A percentile compares a stretch with the other conserved stretches of the same genome.
Conservation (phyloP, 2,113 vertebrate species). For the Salvelinus fontinalis region DNA sequence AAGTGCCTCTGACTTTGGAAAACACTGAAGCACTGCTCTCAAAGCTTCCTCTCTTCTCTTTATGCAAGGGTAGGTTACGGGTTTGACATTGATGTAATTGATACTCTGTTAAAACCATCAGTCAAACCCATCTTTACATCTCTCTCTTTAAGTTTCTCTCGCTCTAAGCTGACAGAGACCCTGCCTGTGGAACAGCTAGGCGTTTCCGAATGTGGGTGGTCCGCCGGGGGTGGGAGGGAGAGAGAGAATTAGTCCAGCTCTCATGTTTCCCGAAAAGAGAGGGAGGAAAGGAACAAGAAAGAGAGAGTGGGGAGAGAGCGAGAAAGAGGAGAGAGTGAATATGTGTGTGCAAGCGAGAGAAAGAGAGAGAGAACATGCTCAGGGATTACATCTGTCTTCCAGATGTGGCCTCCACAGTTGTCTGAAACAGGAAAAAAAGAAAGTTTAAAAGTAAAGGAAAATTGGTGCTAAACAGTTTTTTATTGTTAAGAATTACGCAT, state of each 20-base stretch:
- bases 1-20: neutral
- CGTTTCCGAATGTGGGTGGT: constrained; percentile 81
- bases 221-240: constrained; percentile 59
- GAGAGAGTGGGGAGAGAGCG: constrained; percentile 16
- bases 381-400: constrained; percentile 77
- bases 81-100: constrained; percentile 74
- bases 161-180: constrained; percentile 47
- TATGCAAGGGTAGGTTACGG: constrained; percentile 57
- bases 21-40: neutral
- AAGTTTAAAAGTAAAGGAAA: constrained; percentile 72
- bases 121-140: constrained; percentile 67
- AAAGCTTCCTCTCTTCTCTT: constrained; percentile 31
- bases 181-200: constrained; percentile 69
- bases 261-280: constrained; percentile 66
- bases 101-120: constrained; percentile 74
- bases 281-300: constrained; percentile 29
- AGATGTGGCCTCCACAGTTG: constrained; percentile 78
- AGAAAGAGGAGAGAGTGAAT: constrained; percentile 41
- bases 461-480: constrained; percentile 79
- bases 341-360: constrained; percentile 32
- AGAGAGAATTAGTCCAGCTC: constrained; percentile 65
- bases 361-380: constrained; percentile 57
- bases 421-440: constrained; percentile 59
- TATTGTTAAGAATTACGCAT: constrained; percentile 75
- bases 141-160: constrained; percentile 32